phyloP scores from a whole-genome alignment of 2,888 invertebrate genomes.

The Acleris laterana region DNA sequence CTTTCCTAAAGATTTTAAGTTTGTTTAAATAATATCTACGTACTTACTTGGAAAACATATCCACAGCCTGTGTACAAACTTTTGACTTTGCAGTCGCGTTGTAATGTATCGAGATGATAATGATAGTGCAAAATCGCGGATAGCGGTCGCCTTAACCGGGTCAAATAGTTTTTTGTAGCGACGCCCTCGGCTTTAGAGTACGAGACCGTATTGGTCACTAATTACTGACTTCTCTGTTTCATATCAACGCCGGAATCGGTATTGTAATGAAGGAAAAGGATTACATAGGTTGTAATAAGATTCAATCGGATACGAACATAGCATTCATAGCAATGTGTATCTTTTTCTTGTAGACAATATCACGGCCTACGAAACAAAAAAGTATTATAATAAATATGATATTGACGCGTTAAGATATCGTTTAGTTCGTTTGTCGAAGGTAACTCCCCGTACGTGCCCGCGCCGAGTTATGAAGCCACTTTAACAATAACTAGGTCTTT shows the following conservation, averaged over 20 bases:
- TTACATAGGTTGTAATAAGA: slow-evolving; percentile 11
- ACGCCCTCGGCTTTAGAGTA: slow-evolving; percentile 9
- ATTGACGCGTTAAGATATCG: slow-evolving; percentile 25
- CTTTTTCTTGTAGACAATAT: slow-evolving; percentile 60
- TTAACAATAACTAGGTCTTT: slow-evolving; percentile 61
- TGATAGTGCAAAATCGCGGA: slow-evolving; percentile 25
- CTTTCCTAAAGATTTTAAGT: slow-evolving; percentile 1
- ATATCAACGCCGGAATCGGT: too few relatives aligned
- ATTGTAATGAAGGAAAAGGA: background rate
- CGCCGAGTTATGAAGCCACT: slow-evolving; percentile 38
- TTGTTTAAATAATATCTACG: background rate
- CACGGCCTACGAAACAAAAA: slow-evolving; percentile 64
- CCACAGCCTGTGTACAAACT: slow-evolving; percentile 23
- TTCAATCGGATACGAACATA: slow-evolving; percentile 1
- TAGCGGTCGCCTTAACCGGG: slow-evolving; percentile 24
- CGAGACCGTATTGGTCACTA: slow-evolving; percentile 7
- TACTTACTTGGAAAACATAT: slow-evolving; percentile 27
- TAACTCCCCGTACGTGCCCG: slow-evolving; percentile 19
- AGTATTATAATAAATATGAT: slow-evolving; percentile 13
- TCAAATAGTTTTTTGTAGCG: slow-evolving; percentile 18
- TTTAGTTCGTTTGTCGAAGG: slow-evolving; percentile 22
- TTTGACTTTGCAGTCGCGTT: slow-evolving; percentile 11
- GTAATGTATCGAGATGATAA: slow-evolving; percentile 13
- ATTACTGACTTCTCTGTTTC: background rate
- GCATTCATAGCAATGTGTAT: slow-evolving; percentile 16